Evolutionary conservation across 2,888 invertebrate genomes (phyloP).

Genomic region (Abscondita cerata): DNA sequence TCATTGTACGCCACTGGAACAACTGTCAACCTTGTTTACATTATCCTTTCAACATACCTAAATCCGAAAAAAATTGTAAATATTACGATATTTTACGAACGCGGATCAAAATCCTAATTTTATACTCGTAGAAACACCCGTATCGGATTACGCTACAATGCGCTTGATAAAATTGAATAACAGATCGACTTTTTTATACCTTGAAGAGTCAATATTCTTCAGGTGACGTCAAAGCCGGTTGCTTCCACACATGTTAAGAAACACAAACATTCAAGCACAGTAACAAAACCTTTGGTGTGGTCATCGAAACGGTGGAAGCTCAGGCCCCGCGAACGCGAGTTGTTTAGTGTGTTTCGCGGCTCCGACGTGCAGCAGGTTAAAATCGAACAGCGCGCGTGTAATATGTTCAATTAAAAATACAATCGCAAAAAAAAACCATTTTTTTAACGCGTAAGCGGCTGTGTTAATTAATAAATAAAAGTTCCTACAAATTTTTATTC

Average conservation of each 20-base stretch:
- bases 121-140: too few relatives aligned
- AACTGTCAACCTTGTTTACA: too few relatives aligned
- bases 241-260: conserved; percentile 41
- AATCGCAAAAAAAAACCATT: neutral
- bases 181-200: conserved; percentile 6
- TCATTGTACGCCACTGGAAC: too few relatives aligned
- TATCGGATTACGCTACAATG: too few relatives aligned
- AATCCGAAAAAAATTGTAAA: too few relatives aligned
- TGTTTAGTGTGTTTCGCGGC: conserved; percentile 57
- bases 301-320: conserved; percentile 51
- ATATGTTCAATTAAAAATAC: neutral
- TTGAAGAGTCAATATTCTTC: conserved; percentile 12
- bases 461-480: conserved; percentile 8
- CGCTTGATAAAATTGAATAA: neutral
- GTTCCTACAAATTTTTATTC: conserved; percentile 8
- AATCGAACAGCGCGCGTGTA: conserved; percentile 37
- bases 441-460: conserved; percentile 5
- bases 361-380: conserved; percentile 44
- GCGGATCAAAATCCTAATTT: too few relatives aligned
- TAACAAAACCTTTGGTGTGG: conserved; percentile 45
- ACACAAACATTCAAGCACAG: conserved; percentile 37
- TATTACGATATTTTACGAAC: too few relatives aligned
- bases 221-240: conserved; percentile 38
- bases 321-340: conserved; percentile 41
- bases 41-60: too few relatives aligned